Evolutionary conservation across 2,113 vertebrate species (phyloP), one percentile per base, ranked within the genome.

Genomic region (Phycodurus eques): DNA sequence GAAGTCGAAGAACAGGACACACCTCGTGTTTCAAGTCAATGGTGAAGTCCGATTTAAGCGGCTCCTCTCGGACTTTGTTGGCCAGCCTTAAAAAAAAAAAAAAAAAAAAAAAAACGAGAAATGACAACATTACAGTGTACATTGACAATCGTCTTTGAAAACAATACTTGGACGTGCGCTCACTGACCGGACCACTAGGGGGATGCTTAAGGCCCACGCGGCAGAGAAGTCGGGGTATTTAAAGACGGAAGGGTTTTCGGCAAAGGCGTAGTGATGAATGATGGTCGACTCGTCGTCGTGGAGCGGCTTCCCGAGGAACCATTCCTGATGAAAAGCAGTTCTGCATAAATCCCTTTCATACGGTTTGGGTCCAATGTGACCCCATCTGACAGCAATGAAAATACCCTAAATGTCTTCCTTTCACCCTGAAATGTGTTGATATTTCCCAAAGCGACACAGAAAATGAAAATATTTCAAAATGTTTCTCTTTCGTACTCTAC

Each of bases 21-120:
- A 98, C 97, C 95, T 99, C 97, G 67, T 99, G 95, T 80, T 99
- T 98, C 84, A 99, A 94, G 90, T 99, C 97, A 87, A 99, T 99
- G 9, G 97, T 98, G 75, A 99, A 99, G 89, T 99, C 97, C 14
- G 96, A 98, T 75, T 95, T 98, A 42, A 95, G 92, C 35, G 96
- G 94, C 76, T 98, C 95, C 0, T 93, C 93, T 87, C 84, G 94
- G 82, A 99, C 84, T 82, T 93, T 96, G 76, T 92, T 91, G 72
- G 95, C 90, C 74, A 99, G 95, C 88, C 97, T 99, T 9, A 14
- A 22, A 53, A 68, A 67, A 67, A 67, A 22, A 39, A 3, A 39
- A 39, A 39, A 3, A 39, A 39, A 39, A 3, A 39, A 39, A 8
- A 39, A 3, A 39, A 39, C 17, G 70, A 67, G 13, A 74, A 57